Conservation (phyloP, 1,140 invertebrate species). For the Samia ricini region DNA sequence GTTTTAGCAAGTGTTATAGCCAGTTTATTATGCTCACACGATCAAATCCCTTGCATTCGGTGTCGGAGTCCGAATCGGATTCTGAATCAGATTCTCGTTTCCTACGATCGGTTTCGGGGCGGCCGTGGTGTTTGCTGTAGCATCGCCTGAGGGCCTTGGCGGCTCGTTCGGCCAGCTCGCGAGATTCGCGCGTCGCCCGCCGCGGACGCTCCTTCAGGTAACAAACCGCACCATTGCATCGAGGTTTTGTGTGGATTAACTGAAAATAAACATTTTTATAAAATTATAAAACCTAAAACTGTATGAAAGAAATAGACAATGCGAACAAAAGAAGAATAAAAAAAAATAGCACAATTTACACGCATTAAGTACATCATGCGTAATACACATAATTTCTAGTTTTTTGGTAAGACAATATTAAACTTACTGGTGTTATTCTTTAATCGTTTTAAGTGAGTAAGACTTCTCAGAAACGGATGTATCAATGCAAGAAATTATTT, state of each 20-base stretch:
- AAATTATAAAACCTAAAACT: no score
- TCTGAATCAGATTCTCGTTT: slow-evolving; percentile 68
- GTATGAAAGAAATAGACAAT: no score
- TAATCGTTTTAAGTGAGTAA: no score
- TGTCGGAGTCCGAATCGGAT: slow-evolving; percentile 80
- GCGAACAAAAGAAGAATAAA: no score
- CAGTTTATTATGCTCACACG: slow-evolving; percentile 58
- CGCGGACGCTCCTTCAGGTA: slow-evolving; percentile 36
- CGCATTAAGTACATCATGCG: no score
- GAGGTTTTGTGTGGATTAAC: slow-evolving; percentile 55
- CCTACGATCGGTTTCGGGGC: slow-evolving; percentile 70
- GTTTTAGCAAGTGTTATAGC: no score
- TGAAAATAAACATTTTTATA: slow-evolving; percentile 26
- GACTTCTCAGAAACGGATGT: no score
- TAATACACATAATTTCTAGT: no score
- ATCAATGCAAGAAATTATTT: no score
- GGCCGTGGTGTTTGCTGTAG: slow-evolving; percentile 73
- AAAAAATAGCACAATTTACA: no score
- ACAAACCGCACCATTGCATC: slow-evolving; percentile 57
- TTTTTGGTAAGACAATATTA: no score
- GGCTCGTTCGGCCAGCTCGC: slow-evolving; percentile 27
- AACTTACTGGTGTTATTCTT: no score
- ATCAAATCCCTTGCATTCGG: slow-evolving; percentile 77
- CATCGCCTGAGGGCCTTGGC: slow-evolving; percentile 31
- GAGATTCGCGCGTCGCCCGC: not conserved